phyloP scores from a whole-genome alignment of 2,888 invertebrate genomes.

The Acholoe squamosa region DNA sequence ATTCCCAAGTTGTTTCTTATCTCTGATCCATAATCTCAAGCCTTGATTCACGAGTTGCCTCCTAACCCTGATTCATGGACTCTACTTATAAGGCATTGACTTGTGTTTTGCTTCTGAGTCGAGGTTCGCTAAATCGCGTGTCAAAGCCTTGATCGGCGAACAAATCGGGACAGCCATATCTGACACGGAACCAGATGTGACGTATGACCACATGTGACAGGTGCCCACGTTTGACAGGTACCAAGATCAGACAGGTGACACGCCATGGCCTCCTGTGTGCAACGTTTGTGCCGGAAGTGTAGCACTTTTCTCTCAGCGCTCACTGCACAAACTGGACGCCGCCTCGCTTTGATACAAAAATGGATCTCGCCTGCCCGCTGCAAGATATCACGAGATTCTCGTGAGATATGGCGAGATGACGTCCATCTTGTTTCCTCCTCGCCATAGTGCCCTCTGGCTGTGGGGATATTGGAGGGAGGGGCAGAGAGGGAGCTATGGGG shows the following conservation, averaged over 20 bases:
- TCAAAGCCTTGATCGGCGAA: too few species aligned
- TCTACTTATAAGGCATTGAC: too few species aligned
- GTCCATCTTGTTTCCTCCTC: neutral
- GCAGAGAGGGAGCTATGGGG: neutral
- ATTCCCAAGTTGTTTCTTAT: too few species aligned
- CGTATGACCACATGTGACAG: neutral
- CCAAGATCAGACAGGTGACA: neutral
- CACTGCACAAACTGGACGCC: neutral
- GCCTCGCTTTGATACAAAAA: neutral
- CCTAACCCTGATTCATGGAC: too few species aligned
- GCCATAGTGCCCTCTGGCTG: neutral
- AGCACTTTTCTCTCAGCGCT: neutral
- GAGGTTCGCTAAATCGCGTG: too few species aligned
- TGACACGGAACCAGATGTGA: neutral
- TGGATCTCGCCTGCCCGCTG: neutral
- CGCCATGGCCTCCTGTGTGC: neutral
- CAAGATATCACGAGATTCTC: neutral
- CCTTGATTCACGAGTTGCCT: too few species aligned
- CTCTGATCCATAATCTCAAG: too few species aligned
- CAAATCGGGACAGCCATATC: neutral
- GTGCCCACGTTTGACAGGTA: neutral
- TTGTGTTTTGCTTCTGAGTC: too few species aligned
- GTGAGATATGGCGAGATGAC: slow-evolving; percentile 2
- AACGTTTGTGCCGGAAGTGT: slow-evolving; percentile 2
- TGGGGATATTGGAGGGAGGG: neutral